Evolutionary conservation across 2,797 vertebrate genomes (phyloP), one percentile per base, ranked within the genome.

Genomic region (Halcyon smyrnensis): DNA sequence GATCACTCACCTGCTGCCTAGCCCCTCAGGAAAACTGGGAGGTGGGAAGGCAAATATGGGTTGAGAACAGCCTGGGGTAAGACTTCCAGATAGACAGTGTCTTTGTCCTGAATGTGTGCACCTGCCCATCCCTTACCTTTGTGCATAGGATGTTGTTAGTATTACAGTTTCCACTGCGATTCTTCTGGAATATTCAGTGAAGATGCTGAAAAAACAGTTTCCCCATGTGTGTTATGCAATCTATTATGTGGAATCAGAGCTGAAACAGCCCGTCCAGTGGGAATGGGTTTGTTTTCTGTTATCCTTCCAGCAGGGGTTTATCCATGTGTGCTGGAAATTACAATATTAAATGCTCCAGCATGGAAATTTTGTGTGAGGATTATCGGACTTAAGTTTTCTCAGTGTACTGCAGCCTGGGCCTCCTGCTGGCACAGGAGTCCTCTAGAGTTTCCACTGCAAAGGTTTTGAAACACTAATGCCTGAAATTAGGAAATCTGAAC

Each of bases 301-400:
- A 89, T 59, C 39, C 65, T 91, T 94, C 84, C 83, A 95, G 86
- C 84, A 85, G 36, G 32, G 62, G 50, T 95, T 97, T 90, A 93
- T 78, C 57, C 74, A 4, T 93, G 70, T 88, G 88, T 41, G 53
- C 80, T 95, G 64, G 78, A 95, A 96, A 95, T 97, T 85, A 79
- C 77, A 92, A 15, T 69, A 76, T 59, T 74, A 91, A 95, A 91
- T 95, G 69, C 64, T 94, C 77, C 69, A 85, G 86, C 84, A 71
- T 0, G 5, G 80, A 97, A 94, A 92, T 95, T 92, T 73, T 41
- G 84, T 83, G 76, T 90, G 88, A 97, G 77, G 88, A 96, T 97
- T 95, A 95, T 89, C 7, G 1, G 94, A 93, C 50, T 87, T 89
- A 65, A 39, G 24, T 90, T 94, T 96, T 83, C 84, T 96, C 71